These are phyloP conservation scores for Uropetala carovei DNA, from an alignment of 2,888 invertebrate species.

Conservation along the genomic window DNA sequence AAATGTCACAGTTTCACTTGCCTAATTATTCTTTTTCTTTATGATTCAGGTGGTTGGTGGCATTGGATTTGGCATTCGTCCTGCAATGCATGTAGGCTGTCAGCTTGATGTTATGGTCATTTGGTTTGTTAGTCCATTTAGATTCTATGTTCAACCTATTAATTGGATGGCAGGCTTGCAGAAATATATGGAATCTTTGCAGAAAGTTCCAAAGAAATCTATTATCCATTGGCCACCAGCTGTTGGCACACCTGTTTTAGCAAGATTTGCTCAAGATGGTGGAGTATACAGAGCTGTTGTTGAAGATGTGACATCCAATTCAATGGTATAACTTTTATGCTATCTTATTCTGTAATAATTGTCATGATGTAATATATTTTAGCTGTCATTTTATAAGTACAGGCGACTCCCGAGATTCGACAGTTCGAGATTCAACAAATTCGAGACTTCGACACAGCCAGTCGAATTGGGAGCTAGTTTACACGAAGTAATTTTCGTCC, in stretches of 20 bases:
- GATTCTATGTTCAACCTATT: conserved; percentile 82
- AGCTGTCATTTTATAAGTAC: no score
- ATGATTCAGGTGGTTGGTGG: conserved; percentile 13
- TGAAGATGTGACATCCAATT: conserved; percentile 41
- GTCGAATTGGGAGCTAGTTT: no score
- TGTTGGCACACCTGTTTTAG: conserved; percentile 82
- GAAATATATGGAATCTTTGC: conserved; percentile 23
- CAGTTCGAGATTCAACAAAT: no score
- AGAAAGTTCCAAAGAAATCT: not conserved
- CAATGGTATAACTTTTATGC: not conserved
- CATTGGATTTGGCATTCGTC: conserved; percentile 43
- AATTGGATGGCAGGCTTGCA: conserved; percentile 69
- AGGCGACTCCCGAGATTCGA: no score
- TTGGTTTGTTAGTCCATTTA: conserved; percentile 86
- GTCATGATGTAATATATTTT: no score
- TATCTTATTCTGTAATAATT: no score
- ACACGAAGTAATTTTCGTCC: no score
- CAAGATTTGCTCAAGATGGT: conserved; percentile 83
- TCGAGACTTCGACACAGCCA: no score
- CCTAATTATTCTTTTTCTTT: not conserved
- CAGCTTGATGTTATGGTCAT: conserved; percentile 79
- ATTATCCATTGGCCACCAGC: conserved; percentile 69
- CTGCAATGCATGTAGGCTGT: conserved; percentile 9
- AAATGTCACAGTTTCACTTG: not conserved
- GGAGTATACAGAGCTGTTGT: conserved; percentile 85